A percentile compares a stretch with the other conserved stretches of the same genome.
phyloP scores from a whole-genome alignment of 2,888 invertebrate species.

The Ethmia dodecea region DNA sequence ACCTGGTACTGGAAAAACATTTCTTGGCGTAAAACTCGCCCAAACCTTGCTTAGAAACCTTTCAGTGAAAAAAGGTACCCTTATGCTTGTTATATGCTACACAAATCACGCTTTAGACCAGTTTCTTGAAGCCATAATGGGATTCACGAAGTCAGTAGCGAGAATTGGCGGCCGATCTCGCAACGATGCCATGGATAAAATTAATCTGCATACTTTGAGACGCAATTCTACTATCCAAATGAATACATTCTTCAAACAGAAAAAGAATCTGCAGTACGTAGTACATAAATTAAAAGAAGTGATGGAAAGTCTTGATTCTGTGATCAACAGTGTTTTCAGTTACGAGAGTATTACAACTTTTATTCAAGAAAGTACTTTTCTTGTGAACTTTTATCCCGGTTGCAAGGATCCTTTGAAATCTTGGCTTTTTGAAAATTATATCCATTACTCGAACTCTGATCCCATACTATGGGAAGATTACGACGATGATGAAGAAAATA shows the following conservation, averaged over 20 bases:
- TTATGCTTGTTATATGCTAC: conserved; percentile 85
- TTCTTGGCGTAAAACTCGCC: conserved; percentile 84
- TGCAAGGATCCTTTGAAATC: conserved; percentile 28
- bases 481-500: too few species aligned
- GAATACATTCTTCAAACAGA: conserved; percentile 35
- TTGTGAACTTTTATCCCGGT: conserved; percentile 26
- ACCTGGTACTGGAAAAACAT: conserved; percentile 92
- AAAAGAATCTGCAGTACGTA: conserved; percentile 24
- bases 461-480: too few species aligned
- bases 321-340: conserved; percentile 37
- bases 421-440: conserved; percentile 54
- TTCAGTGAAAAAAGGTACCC: conserved; percentile 1
- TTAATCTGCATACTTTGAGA: conserved; percentile 60
- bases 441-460: too few species aligned
- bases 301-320: conserved; percentile 31
- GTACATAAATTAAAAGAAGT: conserved; percentile 29
- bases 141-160: conserved; percentile 77
- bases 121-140: conserved; percentile 83
- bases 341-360: conserved; percentile 19
- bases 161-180: conserved; percentile 84
- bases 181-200: conserved; percentile 54
- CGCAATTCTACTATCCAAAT: conserved; percentile 14
- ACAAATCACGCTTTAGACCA: conserved; percentile 93
- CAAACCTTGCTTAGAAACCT: conserved; percentile 80
- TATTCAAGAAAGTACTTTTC: conserved; percentile 22